Percentiles rank a stretch among this genome's conserved stretches.
Conservation (phyloP, 1,140 invertebrate species). For the Ridgeia piscesae region DNA sequence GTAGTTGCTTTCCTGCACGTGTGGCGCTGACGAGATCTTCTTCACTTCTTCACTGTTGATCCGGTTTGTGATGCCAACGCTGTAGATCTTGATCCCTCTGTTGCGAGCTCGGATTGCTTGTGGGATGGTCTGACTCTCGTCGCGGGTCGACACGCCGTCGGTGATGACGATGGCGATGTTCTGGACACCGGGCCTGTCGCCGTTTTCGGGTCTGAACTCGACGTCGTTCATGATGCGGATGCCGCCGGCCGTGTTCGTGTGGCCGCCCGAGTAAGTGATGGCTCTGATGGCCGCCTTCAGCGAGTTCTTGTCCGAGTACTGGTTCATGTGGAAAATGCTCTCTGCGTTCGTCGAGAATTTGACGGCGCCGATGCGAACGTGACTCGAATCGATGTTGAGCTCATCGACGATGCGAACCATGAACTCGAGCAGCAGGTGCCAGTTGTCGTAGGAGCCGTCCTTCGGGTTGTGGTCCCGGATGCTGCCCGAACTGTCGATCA, state of each 20-base stretch:
- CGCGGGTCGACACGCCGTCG: slow-evolving; percentile 35
- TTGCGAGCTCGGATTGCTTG: slow-evolving; percentile 34
- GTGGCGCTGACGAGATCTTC: slow-evolving; percentile 26
- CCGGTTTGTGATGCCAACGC: slow-evolving; percentile 37
- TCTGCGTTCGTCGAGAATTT: neutral
- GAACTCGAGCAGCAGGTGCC: slow-evolving; percentile 10
- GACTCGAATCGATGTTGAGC: neutral
- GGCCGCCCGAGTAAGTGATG: neutral
- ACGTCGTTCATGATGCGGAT: slow-evolving; percentile 15
- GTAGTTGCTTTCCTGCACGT: neutral
- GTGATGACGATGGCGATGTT: slow-evolving; percentile 38
- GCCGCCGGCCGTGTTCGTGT: slow-evolving; percentile 17
- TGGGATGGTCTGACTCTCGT: slow-evolving; percentile 20
- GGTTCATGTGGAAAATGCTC: slow-evolving; percentile 17
- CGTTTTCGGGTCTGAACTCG: slow-evolving; percentile 25
- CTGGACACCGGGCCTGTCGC: slow-evolving; percentile 34
- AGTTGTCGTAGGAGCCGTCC: slow-evolving; percentile 18
- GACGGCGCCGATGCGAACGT: slow-evolving; percentile 20
- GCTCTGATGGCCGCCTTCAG: neutral
- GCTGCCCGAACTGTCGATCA: slow-evolving; percentile 22
- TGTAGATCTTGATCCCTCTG: slow-evolving; percentile 42
- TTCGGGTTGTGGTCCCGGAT: slow-evolving; percentile 17
- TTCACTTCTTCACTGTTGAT: slow-evolving; percentile 7
- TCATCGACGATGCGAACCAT: slow-evolving; percentile 11
- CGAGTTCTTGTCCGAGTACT: slow-evolving; percentile 12